These are phyloP conservation scores for Caenorhabditis parvicauda DNA, from an alignment of 2,888 invertebrate genomes.

Conservation along the genomic window DNA sequence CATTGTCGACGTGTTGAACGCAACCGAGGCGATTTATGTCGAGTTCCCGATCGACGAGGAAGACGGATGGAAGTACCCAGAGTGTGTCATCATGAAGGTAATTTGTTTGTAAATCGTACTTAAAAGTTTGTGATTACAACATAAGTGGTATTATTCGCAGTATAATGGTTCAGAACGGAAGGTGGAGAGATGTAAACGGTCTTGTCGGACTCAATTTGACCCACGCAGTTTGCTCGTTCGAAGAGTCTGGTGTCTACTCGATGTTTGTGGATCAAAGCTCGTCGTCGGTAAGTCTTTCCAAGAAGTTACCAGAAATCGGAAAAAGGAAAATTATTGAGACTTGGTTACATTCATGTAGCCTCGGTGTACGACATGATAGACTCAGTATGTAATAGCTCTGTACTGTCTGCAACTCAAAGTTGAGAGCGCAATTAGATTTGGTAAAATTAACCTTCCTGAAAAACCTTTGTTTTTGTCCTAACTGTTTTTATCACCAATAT, in stretches of 20 bases:
- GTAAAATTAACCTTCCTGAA: no score
- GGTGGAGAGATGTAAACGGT: background rate
- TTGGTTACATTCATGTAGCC: background rate
- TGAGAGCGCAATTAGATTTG: no score
- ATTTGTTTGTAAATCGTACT: no score
- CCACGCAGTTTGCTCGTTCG: slow-evolving; percentile 54
- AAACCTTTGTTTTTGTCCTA: background rate
- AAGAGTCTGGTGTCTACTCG: slow-evolving; percentile 45
- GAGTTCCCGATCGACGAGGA: slow-evolving; percentile 41
- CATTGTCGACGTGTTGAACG: slow-evolving; percentile 25
- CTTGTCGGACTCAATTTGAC: slow-evolving; percentile 52
- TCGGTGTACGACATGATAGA: no score
- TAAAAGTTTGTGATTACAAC: background rate
- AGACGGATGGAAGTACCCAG: slow-evolving; percentile 52
- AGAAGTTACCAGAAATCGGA: slow-evolving; percentile 6
- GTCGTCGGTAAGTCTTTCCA: slow-evolving; percentile 16
- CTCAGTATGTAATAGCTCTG: no score
- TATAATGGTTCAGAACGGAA: background rate
- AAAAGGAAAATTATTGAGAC: slow-evolving; percentile 17
- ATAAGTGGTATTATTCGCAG: background rate
- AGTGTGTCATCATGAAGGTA: slow-evolving; percentile 39
- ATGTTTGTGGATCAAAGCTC: slow-evolving; percentile 36
- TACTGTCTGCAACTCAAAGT: no score
- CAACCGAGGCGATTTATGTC: slow-evolving; percentile 32
- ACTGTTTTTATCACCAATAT: background rate